phyloP scores from a whole-genome alignment of 2,113 vertebrate genomes.

The Onychostoma macrolepis region DNA sequence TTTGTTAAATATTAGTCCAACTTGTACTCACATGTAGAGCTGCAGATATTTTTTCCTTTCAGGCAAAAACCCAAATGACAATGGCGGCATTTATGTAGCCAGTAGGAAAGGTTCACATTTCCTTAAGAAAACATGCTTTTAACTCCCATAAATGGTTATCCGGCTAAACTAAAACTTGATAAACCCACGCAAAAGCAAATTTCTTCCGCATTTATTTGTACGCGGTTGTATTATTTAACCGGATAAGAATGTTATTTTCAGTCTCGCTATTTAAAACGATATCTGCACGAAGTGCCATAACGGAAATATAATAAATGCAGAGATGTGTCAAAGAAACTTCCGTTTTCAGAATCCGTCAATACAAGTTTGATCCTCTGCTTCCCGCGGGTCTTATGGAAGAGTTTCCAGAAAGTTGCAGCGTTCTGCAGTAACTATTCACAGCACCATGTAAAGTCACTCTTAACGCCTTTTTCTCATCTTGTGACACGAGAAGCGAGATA shows the following conservation, averaged over 20 bases:
- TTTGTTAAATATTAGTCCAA: neutral
- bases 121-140: neutral
- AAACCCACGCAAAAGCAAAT: neutral
- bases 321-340: conserved; percentile 1
- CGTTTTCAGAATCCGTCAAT: neutral
- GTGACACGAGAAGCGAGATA: conserved; percentile 21
- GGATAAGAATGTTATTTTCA: neutral
- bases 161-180: neutral
- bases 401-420: neutral
- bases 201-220: neutral
- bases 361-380: neutral
- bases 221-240: neutral
- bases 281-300: no score
- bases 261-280: neutral
- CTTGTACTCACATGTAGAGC: conserved; percentile 13
- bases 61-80: neutral
- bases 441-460: neutral
- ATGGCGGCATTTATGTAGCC: neutral
- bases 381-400: neutral
- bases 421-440: neutral
- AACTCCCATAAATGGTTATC: neutral
- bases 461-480: conserved; percentile 7
- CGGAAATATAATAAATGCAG: neutral
- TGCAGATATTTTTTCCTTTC: neutral
- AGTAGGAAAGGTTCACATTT: neutral